Evolutionary conservation across 2,888 invertebrate genomes (phyloP), one percentile per base, ranked within the genome.

Genomic region (Meteorus colon): DNA sequence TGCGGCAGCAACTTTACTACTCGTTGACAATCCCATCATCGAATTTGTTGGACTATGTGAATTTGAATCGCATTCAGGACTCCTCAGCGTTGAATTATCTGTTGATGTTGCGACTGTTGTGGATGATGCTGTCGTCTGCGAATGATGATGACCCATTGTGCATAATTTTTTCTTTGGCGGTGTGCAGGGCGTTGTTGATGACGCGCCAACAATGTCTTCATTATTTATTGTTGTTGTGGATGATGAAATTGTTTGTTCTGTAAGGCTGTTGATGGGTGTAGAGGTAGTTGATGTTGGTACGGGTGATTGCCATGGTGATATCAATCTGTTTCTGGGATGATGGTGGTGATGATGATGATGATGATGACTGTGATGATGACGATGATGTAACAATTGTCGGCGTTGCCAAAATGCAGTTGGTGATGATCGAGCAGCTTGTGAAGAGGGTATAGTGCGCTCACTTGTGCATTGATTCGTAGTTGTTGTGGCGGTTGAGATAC

Each of bases 101-200:
- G 19, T 55, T 48, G 48, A 8, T 41, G 41, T 41, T 12, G 41
- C 41, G 41, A 10, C 41, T 41, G 41, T 41, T 41, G 41, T 8
- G 4, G 34, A 41, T 41, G 41, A 16, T 48, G 48, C n/a, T 71
- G 63, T 78, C 79, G 51, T 41, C 72, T 80, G 73, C 81, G 80
- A 29, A 34, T 80, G 82, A 75, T 84, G 85, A 78, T 86, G 85
- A 69, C 84, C 86, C 62, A 82, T 81, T 27, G 84, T 81, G 75
- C 87, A 88, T 5, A 86, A 67, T 29, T 86, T 84, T 78, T 88
- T 88, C 78, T 87, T 88, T 19, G 85, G 85, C 14, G 85, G 83
- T 10, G 82, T 83, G 19, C 80, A 69, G 59, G 78, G 79, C 19
- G 79, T 67, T 27, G 66, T 73, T 4, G 79, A 41, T 59, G 55